Conservation (phyloP, 2,797 vertebrate species). For the Sylvia borin region DNA sequence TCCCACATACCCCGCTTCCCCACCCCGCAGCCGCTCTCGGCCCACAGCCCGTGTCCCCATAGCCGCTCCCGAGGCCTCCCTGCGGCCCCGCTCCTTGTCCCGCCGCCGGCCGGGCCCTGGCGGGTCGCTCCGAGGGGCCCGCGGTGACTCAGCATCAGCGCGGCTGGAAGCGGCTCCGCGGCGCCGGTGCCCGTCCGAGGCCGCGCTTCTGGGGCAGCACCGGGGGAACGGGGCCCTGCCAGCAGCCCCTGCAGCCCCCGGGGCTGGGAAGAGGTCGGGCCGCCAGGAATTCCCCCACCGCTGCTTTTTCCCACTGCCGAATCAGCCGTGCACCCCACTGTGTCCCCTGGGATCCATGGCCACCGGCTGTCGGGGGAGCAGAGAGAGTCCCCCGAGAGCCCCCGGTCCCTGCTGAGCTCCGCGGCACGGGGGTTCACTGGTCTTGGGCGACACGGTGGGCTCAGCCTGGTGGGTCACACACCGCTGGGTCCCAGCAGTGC, state of each 20-base stretch:
- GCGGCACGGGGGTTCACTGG: accelerated
- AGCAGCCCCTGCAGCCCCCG: not conserved
- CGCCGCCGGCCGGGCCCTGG: not conserved
- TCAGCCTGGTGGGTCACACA: accelerated
- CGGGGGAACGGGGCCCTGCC: not conserved
- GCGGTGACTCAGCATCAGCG: constrained; percentile 4
- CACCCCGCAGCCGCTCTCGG: not conserved
- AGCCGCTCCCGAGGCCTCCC: too few relatives aligned
- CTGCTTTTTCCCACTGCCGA: accelerated
- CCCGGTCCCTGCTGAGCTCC: not conserved
- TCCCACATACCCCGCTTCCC: not conserved
- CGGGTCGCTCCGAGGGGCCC: not conserved
- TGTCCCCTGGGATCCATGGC: not conserved
- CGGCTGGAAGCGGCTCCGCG: not conserved
- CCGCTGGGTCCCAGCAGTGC: accelerated
- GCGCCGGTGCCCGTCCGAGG: not conserved
- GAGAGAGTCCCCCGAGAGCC: accelerated
- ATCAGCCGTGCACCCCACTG: accelerated
- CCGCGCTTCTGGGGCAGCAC: accelerated
- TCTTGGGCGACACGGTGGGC: not conserved
- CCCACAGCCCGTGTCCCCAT: not conserved
- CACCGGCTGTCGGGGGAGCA: accelerated
- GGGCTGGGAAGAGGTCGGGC: too few relatives aligned
- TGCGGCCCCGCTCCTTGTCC: not conserved
- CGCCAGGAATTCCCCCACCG: not conserved